A percentile compares a stretch with the other conserved stretches of the same genome.
Evolutionary conservation across 2,113 vertebrate genomes (phyloP).

Genomic region (Felis catus): DNA sequence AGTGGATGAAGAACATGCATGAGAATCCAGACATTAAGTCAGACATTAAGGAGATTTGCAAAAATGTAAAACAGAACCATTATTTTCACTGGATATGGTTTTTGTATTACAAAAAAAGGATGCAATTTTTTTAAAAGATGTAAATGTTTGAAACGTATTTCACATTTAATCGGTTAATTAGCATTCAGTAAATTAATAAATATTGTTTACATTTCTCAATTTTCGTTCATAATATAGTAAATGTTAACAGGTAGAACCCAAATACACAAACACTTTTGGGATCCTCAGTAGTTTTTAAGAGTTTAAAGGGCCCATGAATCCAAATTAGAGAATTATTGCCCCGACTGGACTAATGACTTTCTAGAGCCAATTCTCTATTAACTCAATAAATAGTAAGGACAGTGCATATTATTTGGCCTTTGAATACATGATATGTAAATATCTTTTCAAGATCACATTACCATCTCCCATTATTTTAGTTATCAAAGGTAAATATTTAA

Average conservation of each 20-base stretch:
- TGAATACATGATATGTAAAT: background rate
- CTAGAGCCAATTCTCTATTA: background rate
- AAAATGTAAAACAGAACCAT: background rate
- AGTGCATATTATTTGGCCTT: background rate
- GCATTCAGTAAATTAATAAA: conserved; percentile 3
- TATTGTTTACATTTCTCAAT: conserved; percentile 2
- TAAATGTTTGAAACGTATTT: background rate
- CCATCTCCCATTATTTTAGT: background rate
- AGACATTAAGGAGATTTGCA: background rate
- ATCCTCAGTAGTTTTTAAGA: background rate
- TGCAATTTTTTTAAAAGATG: too few species aligned
- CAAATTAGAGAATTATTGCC: background rate
- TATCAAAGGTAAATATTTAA: conserved; percentile 20
- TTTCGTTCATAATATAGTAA: conserved; percentile 1
- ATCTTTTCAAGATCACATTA: conserved; percentile 3
- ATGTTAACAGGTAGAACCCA: background rate
- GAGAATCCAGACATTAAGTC: background rate
- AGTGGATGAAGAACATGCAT: background rate
- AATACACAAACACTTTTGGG: background rate
- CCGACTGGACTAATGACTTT: background rate
- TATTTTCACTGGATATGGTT: background rate
- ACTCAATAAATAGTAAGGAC: background rate
- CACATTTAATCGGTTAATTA: conserved; percentile 22
- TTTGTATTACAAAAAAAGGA: background rate
- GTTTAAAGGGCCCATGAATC: background rate